Conservation (phyloP, 1,140 invertebrate species). For the Muscidifurax raptorellus region DNA sequence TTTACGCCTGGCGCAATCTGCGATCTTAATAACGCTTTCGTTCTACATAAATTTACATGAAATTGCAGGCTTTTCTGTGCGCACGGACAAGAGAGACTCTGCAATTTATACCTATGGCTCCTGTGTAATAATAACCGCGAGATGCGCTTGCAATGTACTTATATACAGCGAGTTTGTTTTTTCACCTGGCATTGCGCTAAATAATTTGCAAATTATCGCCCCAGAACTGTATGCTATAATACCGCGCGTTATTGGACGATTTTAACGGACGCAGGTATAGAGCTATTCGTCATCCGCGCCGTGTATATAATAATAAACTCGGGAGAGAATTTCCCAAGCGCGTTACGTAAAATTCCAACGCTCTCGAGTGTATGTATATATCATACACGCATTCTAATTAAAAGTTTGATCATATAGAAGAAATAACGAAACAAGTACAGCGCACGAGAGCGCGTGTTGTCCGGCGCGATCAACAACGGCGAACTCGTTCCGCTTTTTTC, state of each 20-base stretch:
- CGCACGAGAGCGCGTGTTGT: neutral
- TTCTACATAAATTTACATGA: constrained; percentile 73
- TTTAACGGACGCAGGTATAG: neutral
- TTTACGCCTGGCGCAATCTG: constrained; percentile 59
- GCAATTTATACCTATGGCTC: constrained; percentile 63
- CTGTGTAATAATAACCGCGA: constrained; percentile 60
- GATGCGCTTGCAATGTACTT: constrained; percentile 40
- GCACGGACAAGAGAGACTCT: constrained; percentile 49
- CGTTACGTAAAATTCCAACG: neutral
- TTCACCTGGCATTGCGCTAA: neutral
- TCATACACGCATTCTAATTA: neutral
- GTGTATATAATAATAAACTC: too few species aligned
- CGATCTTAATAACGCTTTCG: constrained; percentile 71
- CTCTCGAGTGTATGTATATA: too few species aligned
- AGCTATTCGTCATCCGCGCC: too few species aligned
- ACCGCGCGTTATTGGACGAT: too few species aligned
- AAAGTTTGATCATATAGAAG: neutral
- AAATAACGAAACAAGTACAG: neutral
- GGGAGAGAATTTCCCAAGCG: neutral
- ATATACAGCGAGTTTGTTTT: constrained; percentile 50
- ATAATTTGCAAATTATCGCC: neutral
- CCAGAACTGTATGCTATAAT: neutral
- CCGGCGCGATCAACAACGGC: neutral
- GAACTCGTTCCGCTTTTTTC: neutral
- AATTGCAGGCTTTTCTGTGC: constrained; percentile 68